Conservation (phyloP, 2,797 vertebrate genomes). For the Crenuchus spilurus region DNA sequence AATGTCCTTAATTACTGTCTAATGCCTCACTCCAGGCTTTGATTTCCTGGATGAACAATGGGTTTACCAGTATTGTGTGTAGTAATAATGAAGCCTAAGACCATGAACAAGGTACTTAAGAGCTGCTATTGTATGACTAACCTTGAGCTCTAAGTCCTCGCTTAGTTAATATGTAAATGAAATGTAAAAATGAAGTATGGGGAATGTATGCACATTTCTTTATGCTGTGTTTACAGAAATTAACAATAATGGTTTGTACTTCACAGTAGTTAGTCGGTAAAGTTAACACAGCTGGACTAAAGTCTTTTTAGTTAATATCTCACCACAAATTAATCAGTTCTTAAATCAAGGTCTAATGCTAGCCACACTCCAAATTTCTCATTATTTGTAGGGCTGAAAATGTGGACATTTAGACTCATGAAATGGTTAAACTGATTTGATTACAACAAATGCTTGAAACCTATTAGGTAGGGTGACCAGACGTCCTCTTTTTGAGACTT, state of each 20-base stretch:
- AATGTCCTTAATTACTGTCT: neutral
- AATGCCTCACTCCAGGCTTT: neutral
- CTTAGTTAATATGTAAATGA: neutral
- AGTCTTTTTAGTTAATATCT: neutral
- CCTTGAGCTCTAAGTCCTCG: neutral
- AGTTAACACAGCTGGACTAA: neutral
- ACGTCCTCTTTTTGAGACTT: too few species aligned
- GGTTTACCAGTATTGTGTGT: neutral
- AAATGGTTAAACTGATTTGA: too few species aligned
- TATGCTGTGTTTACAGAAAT: neutral
- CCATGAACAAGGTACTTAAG: neutral
- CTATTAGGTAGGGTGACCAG: too few species aligned
- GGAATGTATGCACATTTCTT: neutral
- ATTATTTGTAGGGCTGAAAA: neutral
- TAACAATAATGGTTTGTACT: neutral
- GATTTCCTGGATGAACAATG: neutral
- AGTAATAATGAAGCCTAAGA: neutral
- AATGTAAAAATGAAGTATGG: neutral
- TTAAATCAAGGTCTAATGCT: neutral
- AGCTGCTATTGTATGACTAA: neutral
- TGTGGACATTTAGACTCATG: neutral
- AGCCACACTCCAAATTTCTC: neutral
- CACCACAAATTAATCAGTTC: neutral
- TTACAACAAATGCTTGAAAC: too few species aligned
- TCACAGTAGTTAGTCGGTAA: neutral